Conservation (phyloP, 2,888 invertebrate genomes). For the Morpho achilles region DNA sequence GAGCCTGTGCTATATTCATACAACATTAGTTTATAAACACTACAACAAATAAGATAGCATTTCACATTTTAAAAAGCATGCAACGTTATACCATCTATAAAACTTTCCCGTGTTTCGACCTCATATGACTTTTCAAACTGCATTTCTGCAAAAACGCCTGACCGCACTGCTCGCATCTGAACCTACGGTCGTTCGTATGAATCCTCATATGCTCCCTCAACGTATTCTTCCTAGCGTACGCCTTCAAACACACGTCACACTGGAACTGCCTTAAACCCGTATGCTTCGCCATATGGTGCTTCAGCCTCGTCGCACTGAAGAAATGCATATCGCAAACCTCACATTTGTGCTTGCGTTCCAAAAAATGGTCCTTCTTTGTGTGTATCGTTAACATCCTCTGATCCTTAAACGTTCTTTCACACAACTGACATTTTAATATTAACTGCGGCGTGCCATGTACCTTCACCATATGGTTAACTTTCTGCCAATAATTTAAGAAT, state of each 20-base stretch:
- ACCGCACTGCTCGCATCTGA: conserved; percentile 40
- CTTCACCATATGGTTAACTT: conserved; percentile 48
- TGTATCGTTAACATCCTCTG: conserved; percentile 44
- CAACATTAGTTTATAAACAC: too few relatives aligned
- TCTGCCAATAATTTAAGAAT: conserved; percentile 49
- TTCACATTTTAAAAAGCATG: neutral
- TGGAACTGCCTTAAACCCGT: conserved; percentile 43
- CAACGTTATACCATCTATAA: conserved; percentile 12
- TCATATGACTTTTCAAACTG: conserved; percentile 59
- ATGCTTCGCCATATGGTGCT: conserved; percentile 50
- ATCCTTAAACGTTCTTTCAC: conserved; percentile 46
- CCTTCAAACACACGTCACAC: conserved; percentile 51
- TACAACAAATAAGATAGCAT: neutral
- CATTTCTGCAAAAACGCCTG: conserved; percentile 46
- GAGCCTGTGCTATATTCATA: too few relatives aligned
- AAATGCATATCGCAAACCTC: conserved; percentile 59
- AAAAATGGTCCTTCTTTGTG: conserved; percentile 56
- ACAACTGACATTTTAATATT: conserved; percentile 47
- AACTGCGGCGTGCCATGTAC: conserved; percentile 43
- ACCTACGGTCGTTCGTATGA: conserved; percentile 42
- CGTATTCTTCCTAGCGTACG: conserved; percentile 46
- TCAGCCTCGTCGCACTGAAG: conserved; percentile 40
- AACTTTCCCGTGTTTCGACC: conserved; percentile 38
- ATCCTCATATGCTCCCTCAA: conserved; percentile 51
- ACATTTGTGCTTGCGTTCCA: conserved; percentile 58